phyloP scores from a whole-genome alignment of 2,888 invertebrate species.

The Ferdinandea cuprea region DNA sequence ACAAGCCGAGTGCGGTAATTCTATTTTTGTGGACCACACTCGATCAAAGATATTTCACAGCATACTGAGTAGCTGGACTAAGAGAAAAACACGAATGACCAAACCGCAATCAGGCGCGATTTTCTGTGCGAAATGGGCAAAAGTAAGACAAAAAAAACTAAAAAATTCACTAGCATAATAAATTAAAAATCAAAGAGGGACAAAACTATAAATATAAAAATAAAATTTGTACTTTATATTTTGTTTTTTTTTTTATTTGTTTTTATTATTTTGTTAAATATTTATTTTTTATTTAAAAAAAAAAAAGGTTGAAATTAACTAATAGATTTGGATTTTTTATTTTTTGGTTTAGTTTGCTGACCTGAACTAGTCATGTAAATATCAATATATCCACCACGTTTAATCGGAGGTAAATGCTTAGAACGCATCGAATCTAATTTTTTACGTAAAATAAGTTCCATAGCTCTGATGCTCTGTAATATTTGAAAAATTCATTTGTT shows the following conservation, averaged over 20 bases:
- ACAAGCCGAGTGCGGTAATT: no score
- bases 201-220: neutral
- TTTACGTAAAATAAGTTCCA: conserved; percentile 90
- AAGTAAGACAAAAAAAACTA: no score
- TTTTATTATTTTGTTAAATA: conserved; percentile 38
- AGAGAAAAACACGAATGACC: no score
- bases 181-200: conserved; percentile 11
- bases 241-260: conserved; percentile 33
- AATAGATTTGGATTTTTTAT: conserved; percentile 50
- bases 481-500: conserved; percentile 59
- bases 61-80: no score
- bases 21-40: no score
- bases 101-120: no score
- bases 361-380: conserved; percentile 95
- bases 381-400: conserved; percentile 92
- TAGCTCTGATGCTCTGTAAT: conserved; percentile 88
- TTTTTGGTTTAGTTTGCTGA: conserved; percentile 84
- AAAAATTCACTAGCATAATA: neutral
- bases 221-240: conserved; percentile 15
- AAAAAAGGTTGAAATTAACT: conserved; percentile 36
- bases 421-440: conserved; percentile 89
- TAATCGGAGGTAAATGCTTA: conserved; percentile 92
- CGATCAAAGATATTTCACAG: no score
- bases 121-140: no score
- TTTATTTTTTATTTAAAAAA: conserved; percentile 10